Conservation (phyloP, 2,113 vertebrate species). For the Tiliqua scincoides region DNA sequence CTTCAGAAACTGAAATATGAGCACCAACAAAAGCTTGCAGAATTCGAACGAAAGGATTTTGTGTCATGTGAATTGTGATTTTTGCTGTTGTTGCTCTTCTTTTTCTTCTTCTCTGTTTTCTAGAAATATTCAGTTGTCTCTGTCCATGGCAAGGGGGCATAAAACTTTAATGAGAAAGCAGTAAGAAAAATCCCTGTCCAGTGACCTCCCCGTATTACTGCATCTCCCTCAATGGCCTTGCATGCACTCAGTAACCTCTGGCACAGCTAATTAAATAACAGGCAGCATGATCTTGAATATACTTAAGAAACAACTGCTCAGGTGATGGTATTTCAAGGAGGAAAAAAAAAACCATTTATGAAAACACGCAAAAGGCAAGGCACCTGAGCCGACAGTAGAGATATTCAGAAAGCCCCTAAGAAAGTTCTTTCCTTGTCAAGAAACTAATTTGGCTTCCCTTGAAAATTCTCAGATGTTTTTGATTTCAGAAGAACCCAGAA, state of each 20-base stretch:
- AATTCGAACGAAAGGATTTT: slow-evolving; percentile 64
- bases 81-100: not conserved
- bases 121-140: slow-evolving; percentile 59
- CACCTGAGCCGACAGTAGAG: not conserved
- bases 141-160: slow-evolving; percentile 57
- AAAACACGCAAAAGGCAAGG: not conserved
- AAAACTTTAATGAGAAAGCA: slow-evolving; percentile 66
- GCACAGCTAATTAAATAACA: slow-evolving; percentile 68
- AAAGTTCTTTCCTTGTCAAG: too few species aligned
- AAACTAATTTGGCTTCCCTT: too few species aligned
- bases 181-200: slow-evolving; percentile 43
- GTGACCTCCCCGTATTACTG: slow-evolving; percentile 64
- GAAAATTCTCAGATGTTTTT: too few species aligned
- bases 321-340: slow-evolving; percentile 47
- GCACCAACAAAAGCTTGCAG: slow-evolving; percentile 45
- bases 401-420: too few species aligned
- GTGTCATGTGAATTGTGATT: slow-evolving; percentile 57
- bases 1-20: slow-evolving; percentile 33
- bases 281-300: slow-evolving; percentile 52
- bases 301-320: slow-evolving; percentile 33
- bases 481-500: too few species aligned
- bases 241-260: slow-evolving; percentile 64
- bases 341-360: not conserved
- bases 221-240: slow-evolving; percentile 65
- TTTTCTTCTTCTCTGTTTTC: slow-evolving; percentile 48